Conservation (phyloP, 2,888 invertebrate genomes). For the Aspidapion aeneum region DNA sequence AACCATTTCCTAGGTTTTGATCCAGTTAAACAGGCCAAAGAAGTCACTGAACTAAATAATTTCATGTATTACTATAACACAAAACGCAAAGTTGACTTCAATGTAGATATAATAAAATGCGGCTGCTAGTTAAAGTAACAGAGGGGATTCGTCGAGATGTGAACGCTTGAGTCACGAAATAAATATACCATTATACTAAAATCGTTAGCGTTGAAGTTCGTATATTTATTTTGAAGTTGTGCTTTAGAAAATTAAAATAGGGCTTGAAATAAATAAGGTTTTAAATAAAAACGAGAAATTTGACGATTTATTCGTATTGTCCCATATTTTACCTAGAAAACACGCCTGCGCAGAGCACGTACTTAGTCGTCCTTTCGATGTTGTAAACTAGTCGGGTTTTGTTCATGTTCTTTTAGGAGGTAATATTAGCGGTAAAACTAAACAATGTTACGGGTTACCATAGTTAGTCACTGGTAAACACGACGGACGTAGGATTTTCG, state of each 20-base stretch:
- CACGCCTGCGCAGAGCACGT: background rate
- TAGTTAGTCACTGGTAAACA: background rate
- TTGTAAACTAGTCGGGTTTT: conserved; percentile 15
- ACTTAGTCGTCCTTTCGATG: background rate
- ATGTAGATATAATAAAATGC: no score
- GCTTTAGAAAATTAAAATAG: no score
- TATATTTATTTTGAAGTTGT: no score
- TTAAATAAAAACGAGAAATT: no score
- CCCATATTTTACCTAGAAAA: background rate
- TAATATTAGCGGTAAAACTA: conserved; percentile 4
- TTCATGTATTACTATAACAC: no score
- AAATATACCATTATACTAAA: no score
- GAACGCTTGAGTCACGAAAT: no score
- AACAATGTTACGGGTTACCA: background rate
- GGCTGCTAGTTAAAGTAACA: no score
- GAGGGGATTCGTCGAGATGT: no score
- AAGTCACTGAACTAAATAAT: background rate
- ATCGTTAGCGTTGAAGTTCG: no score
- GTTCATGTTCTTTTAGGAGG: conserved; percentile 15
- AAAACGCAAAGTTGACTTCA: no score
- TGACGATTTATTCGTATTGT: background rate
- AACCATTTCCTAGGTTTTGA: background rate
- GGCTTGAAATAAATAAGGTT: no score
- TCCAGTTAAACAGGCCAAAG: background rate
- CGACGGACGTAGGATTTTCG: background rate